Conservation (phyloP, 2,888 invertebrate genomes). For the Trichogramma dendrolimi region DNA sequence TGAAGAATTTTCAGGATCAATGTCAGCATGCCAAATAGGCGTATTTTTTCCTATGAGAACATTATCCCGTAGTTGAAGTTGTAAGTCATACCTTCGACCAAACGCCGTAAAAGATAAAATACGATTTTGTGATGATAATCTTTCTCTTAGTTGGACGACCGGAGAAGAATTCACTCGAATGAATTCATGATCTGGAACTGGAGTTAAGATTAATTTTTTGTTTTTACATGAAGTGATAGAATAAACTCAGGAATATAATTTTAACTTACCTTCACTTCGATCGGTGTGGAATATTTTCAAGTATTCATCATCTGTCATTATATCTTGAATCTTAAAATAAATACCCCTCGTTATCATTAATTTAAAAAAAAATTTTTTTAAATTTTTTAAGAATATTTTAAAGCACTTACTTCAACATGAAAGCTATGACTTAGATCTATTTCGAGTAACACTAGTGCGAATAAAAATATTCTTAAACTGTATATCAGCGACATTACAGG, state of each 20-base stretch:
- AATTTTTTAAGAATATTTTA: neutral
- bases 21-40: conserved; percentile 21
- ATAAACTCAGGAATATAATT: neutral
- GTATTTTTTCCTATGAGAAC: conserved; percentile 26
- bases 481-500: too few relatives aligned
- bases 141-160: neutral
- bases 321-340: conserved; percentile 13
- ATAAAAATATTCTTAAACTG: too few relatives aligned
- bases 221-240: neutral
- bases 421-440: too few relatives aligned
- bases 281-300: conserved; percentile 14
- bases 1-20: conserved; percentile 15
- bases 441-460: too few relatives aligned
- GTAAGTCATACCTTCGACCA: conserved; percentile 15
- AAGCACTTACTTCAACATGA: too few relatives aligned
- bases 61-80: conserved; percentile 18
- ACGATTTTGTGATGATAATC: conserved; percentile 10
- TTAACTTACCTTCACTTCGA: conserved; percentile 12
- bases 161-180: conserved; percentile 10
- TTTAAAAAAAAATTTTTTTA: neutral
- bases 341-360: neutral
- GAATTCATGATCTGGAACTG: conserved; percentile 18
- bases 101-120: conserved; percentile 25
- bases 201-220: neutral
- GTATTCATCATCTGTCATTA: conserved; percentile 23